Evolutionary conservation across 2,888 invertebrate genomes (phyloP).

Genomic region (Heterodera filipjevi): DNA sequence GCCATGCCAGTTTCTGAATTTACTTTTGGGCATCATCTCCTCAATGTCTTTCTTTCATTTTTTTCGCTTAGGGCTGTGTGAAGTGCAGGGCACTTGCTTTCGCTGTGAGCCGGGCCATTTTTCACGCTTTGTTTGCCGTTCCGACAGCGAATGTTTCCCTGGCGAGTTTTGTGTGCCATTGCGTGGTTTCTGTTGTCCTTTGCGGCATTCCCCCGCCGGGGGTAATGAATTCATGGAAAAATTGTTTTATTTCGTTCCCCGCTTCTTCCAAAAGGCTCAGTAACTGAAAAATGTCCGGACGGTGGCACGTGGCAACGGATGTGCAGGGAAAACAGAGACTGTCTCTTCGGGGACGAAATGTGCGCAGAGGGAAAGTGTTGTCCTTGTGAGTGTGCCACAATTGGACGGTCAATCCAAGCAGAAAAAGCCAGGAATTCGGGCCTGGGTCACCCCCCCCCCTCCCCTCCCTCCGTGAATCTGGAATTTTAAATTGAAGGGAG

Average conservation of each 20-base stretch:
- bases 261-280: not conserved
- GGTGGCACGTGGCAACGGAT: constrained; percentile 38
- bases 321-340: constrained; percentile 40
- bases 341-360: constrained; percentile 44
- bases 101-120: constrained; percentile 38
- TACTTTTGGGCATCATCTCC: not conserved
- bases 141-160: constrained; percentile 37
- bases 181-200: constrained; percentile 45
- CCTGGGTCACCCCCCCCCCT: too few species aligned
- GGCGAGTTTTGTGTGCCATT: constrained; percentile 38
- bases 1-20: too few species aligned
- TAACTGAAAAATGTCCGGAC: constrained; percentile 40
- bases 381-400: constrained; percentile 24
- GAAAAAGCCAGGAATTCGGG: too few species aligned
- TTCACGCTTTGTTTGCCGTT: constrained; percentile 39
- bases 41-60: not conserved
- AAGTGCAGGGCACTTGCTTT: constrained; percentile 39
- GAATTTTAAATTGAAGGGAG: too few species aligned
- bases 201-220: not conserved
- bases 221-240: not conserved
- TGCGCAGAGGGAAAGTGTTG: constrained; percentile 46
- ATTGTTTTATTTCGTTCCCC: not conserved
- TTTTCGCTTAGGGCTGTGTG: constrained; percentile 32
- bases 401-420: not conserved
- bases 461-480: too few species aligned